These are phyloP conservation scores for Tringa solitaria DNA, from an alignment of 2,113 vertebrate genomes.

Conservation along the genomic window DNA sequence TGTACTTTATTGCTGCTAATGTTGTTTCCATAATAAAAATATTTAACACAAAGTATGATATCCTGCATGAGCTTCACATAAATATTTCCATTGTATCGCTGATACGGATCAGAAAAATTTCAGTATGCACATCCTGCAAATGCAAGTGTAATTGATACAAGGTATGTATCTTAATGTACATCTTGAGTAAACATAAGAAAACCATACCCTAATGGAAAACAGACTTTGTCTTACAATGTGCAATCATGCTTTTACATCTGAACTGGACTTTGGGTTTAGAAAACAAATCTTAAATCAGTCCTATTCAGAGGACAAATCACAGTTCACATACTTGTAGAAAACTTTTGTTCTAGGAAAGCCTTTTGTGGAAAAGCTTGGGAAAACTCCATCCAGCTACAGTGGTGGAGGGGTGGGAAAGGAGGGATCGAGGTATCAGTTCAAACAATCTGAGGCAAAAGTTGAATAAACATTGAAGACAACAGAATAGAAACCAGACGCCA, in stretches of 20 bases:
- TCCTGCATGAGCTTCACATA: not conserved
- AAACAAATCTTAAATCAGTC: constrained; percentile 60
- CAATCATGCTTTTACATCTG: constrained; percentile 49
- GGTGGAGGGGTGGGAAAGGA: constrained; percentile 65
- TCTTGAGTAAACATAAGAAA: constrained; percentile 61
- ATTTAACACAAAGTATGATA: not conserved
- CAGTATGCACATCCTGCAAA: constrained; percentile 53
- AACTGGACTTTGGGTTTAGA: constrained; percentile 33
- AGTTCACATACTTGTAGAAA: constrained; percentile 49
- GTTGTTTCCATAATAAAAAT: constrained; percentile 34
- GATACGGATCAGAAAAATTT: constrained; percentile 58
- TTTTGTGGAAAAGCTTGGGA: constrained; percentile 50
- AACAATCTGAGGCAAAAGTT: constrained; percentile 58
- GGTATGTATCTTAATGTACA: constrained; percentile 65
- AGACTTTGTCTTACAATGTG: constrained; percentile 26
- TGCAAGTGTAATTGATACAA: constrained; percentile 67
- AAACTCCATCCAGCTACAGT: constrained; percentile 37
- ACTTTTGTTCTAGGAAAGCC: constrained; percentile 24
- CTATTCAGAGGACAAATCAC: constrained; percentile 36
- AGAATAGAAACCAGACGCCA: constrained; percentile 68
- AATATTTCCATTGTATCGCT: constrained; percentile 48
- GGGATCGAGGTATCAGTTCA: constrained; percentile 56
- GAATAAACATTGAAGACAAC: constrained; percentile 68
- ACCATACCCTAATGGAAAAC: constrained; percentile 60
- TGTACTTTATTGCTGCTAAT: not conserved